phyloP scores from a whole-genome alignment of 2,888 invertebrate species.

The Syrphus vitripennis region DNA sequence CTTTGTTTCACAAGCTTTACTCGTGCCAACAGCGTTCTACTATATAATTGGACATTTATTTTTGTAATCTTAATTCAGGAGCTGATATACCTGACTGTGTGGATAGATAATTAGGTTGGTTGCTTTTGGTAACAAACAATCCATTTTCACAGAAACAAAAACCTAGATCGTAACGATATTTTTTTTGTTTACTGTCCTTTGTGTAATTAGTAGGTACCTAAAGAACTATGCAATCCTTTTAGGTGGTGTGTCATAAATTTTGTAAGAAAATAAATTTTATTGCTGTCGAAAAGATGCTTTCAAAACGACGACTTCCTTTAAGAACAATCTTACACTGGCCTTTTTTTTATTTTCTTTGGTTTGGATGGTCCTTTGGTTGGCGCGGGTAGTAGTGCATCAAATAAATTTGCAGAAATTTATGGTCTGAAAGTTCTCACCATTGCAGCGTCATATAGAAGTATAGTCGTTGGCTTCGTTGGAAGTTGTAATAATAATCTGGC shows the following conservation, averaged over 20 bases:
- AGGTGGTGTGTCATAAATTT: slow-evolving; percentile 56
- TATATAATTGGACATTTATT: slow-evolving; percentile 43
- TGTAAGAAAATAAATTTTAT: slow-evolving; percentile 46
- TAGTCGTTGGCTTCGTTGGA: slow-evolving; percentile 1
- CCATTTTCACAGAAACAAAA: slow-evolving; percentile 4
- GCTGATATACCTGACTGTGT: no score
- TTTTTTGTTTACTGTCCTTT: slow-evolving; percentile 24
- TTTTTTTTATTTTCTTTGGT: no score
- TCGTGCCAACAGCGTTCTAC: not conserved
- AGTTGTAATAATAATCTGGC: slow-evolving; percentile 65
- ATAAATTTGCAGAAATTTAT: slow-evolving; percentile 69
- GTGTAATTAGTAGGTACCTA: slow-evolving; percentile 37
- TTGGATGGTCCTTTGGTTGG: not conserved
- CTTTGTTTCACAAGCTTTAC: slow-evolving; percentile 43
- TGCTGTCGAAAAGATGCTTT: slow-evolving; percentile 63
- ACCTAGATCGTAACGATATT: not conserved
- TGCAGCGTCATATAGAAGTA: slow-evolving; percentile 2
- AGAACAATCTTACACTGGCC: slow-evolving; percentile 10
- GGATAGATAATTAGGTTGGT: not conserved
- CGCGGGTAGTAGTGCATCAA: slow-evolving; percentile 66
- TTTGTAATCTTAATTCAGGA: not conserved
- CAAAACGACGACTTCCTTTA: slow-evolving; percentile 31
- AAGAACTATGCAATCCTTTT: slow-evolving; percentile 1
- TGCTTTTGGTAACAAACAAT: not conserved
- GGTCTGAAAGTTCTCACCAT: slow-evolving; percentile 49